These are phyloP conservation scores for Gymnogyps californianus DNA, from an alignment of 2,113 vertebrate species.

Conservation along the genomic window DNA sequence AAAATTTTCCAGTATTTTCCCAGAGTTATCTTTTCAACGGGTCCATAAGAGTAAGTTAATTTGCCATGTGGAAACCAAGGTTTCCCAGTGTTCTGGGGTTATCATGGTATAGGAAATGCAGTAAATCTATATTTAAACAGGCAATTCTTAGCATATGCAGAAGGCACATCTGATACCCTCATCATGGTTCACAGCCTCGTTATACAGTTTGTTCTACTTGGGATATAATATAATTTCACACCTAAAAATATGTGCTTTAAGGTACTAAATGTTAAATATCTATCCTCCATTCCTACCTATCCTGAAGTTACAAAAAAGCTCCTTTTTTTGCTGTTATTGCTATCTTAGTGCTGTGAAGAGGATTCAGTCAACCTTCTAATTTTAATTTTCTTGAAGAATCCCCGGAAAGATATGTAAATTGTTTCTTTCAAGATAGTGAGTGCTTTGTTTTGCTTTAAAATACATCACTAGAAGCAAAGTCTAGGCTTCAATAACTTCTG, in stretches of 20 bases:
- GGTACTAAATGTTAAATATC: not conserved
- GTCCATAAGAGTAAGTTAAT: not conserved
- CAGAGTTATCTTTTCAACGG: not conserved
- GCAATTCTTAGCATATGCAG: not conserved
- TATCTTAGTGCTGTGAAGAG: not conserved
- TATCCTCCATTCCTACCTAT: not conserved
- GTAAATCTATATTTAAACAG: not conserved
- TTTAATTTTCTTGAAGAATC: not conserved
- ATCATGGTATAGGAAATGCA: not conserved
- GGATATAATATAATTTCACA: not conserved
- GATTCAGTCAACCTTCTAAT: not conserved
- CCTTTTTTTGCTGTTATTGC: not conserved
- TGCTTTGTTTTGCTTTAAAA: not conserved
- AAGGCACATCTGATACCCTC: not conserved
- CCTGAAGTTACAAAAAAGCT: not conserved
- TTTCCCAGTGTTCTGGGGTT: not conserved
- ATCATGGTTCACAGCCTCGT: not conserved
- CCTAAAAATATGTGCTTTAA: not conserved
- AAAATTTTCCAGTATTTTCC: not conserved
- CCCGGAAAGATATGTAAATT: not conserved
- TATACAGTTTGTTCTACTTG: not conserved
- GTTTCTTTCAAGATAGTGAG: not conserved
- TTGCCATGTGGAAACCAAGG: not conserved
- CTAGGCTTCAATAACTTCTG: conserved; percentile 6
- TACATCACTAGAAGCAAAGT: not conserved